Conservation (phyloP, 92 coral and sea anemone genomes). For the Bergia sp. region DNA sequence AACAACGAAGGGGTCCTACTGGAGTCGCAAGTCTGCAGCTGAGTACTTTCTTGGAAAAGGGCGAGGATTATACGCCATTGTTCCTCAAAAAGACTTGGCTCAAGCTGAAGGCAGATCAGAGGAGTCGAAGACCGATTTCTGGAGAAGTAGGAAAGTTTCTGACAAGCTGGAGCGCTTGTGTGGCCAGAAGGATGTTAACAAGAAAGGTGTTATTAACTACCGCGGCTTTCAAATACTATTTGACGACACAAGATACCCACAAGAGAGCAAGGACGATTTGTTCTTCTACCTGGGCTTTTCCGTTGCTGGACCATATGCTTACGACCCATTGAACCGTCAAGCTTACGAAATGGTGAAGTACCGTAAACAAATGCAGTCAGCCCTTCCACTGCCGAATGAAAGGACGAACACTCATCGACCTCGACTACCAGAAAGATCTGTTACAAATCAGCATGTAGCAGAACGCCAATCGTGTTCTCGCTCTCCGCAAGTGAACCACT, state of each 20-base stretch:
- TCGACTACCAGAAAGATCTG: neutral
- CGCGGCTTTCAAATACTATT: slow-evolving; percentile 9
- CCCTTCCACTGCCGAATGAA: neutral
- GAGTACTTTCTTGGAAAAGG: slow-evolving; percentile 44
- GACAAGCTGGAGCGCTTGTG: slow-evolving; percentile 25
- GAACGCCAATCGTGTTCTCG: neutral
- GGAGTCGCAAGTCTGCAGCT: slow-evolving; percentile 32
- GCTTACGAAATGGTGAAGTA: neutral
- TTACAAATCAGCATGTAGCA: neutral
- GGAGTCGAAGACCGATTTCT: slow-evolving; percentile 22
- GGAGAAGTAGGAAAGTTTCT: slow-evolving; percentile 30
- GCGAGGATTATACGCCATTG: slow-evolving; percentile 1
- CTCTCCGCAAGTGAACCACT: neutral
- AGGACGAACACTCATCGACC: neutral
- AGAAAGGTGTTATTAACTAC: slow-evolving; percentile 28
- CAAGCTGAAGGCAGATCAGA: slow-evolving; percentile 2
- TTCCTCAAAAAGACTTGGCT: slow-evolving; percentile 2
- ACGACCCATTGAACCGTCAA: slow-evolving; percentile 21
- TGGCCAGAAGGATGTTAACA: slow-evolving; percentile 12
- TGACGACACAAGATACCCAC: slow-evolving; percentile 30
- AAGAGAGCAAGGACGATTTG: slow-evolving; percentile 38
- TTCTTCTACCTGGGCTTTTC: slow-evolving; percentile 38
- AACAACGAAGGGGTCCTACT: neutral
- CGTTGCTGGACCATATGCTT: slow-evolving; percentile 37
- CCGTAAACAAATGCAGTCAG: neutral